Conservation (phyloP, 1,140 invertebrate species). For the Musca domestica region DNA sequence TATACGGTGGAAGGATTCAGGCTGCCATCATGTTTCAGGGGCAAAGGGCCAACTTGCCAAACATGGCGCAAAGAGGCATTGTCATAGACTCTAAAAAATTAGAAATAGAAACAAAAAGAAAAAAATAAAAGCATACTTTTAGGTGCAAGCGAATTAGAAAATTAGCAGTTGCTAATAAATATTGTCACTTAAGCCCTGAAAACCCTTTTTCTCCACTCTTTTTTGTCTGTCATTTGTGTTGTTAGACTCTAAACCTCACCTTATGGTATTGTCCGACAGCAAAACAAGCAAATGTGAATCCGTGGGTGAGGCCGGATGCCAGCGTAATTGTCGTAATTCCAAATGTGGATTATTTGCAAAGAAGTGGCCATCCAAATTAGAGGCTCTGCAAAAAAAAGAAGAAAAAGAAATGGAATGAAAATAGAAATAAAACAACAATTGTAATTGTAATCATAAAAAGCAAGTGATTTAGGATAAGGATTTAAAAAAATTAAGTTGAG, state of each 20-base stretch:
- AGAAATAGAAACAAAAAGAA: neutral
- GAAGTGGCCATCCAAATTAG: slow-evolving; percentile 63
- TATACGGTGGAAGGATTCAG: slow-evolving; percentile 52
- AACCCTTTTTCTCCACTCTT: no score
- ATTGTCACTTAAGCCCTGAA: neutral
- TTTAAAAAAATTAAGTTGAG: neutral
- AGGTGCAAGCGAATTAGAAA: neutral
- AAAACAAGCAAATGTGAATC: slow-evolving; percentile 75
- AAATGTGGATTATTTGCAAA: slow-evolving; percentile 60
- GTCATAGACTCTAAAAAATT: slow-evolving; percentile 55
- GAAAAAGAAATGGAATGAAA: neutral
- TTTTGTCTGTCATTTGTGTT: neutral
- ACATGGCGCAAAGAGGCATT: slow-evolving; percentile 45
- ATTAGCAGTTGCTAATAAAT: slow-evolving; percentile 5
- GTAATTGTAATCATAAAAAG: neutral
- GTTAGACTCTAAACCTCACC: slow-evolving; percentile 57
- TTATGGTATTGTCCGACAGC: slow-evolving; percentile 78
- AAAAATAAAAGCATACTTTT: neutral
- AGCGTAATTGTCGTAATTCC: slow-evolving; percentile 67
- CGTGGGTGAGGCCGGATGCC: slow-evolving; percentile 78
- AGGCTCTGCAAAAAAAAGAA: slow-evolving; percentile 55
- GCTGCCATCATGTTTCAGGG: slow-evolving; percentile 10
- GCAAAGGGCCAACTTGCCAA: slow-evolving; percentile 48
- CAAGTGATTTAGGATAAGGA: neutral
- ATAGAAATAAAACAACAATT: slow-evolving; percentile 11